Percentiles rank a stretch among this genome's conserved stretches.
phyloP scores from a whole-genome alignment of 2,888 invertebrate species.

The Empis stercorea region DNA sequence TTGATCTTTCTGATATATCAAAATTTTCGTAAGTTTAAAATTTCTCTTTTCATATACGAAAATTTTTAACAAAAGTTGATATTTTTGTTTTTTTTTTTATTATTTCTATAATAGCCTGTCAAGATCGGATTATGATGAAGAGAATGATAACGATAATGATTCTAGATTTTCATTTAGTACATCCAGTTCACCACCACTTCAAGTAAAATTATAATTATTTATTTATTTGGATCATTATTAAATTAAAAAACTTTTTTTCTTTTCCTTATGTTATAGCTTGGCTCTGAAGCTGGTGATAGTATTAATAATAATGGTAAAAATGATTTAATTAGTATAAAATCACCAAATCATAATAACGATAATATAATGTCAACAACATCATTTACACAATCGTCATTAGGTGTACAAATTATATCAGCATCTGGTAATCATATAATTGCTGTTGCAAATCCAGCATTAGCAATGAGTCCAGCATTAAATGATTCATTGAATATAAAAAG shows the following conservation, averaged over 20 bases:
- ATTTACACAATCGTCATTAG: conserved; percentile 17
- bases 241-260: not conserved
- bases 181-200: conserved; percentile 58
- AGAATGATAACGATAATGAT: conserved; percentile 36
- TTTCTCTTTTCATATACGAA: not conserved
- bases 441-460: conserved; percentile 74
- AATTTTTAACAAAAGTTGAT: not conserved
- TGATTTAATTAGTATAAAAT: conserved; percentile 8
- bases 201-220: no score
- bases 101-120: conserved; percentile 17
- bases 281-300: conserved; percentile 8
- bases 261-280: conserved; percentile 6
- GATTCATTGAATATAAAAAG: conserved; percentile 31
- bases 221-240: conserved; percentile 6
- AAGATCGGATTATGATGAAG: conserved; percentile 35
- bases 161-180: conserved; percentile 69
- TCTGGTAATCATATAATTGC: conserved; percentile 81
- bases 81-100: no score
- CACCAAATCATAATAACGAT: conserved; percentile 10
- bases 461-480: conserved; percentile 41
- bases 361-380: conserved; percentile 9
- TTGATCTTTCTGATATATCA: conserved; percentile 31
- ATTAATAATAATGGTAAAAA: conserved; percentile 4
- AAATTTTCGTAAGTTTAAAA: conserved; percentile 30
- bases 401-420: conserved; percentile 67